Conservation (phyloP, 2,888 invertebrate genomes). For the Tryphoninae sp. region DNA sequence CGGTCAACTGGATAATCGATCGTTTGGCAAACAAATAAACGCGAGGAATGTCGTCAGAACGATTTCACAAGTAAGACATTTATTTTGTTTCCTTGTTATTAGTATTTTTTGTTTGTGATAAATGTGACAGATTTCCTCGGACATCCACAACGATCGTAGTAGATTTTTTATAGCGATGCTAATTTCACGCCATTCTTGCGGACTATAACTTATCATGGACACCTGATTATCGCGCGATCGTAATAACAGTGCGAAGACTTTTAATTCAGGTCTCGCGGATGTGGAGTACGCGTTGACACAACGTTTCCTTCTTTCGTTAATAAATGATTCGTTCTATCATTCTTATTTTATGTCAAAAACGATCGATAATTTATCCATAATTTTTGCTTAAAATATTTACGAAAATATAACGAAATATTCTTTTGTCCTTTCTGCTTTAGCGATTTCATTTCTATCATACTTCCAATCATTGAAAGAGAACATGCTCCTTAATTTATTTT, state of each 20-base stretch:
- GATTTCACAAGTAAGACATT: conserved; percentile 79
- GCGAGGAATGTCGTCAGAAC: conserved; percentile 75
- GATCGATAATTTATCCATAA: too few relatives aligned
- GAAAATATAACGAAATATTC: too few relatives aligned
- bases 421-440: too few relatives aligned
- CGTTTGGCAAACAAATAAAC: conserved; percentile 26
- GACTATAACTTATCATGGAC: conserved; percentile 23
- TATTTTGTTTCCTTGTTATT: background rate
- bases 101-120: background rate
- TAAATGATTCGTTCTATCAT: conserved; percentile 8
- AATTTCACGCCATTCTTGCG: conserved; percentile 36
- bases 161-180: background rate
- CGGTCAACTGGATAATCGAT: conserved; percentile 15
- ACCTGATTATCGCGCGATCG: conserved; percentile 25
- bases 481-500: too few relatives aligned
- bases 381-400: too few relatives aligned
- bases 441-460: too few relatives aligned
- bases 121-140: background rate
- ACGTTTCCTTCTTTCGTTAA: conserved; percentile 12
- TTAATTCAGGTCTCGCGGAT: conserved; percentile 30
- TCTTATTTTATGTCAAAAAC: background rate
- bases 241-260: conserved; percentile 42
- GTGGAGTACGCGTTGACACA: background rate
- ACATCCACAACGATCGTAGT: background rate
- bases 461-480: too few relatives aligned